Evolutionary conservation across 2,888 invertebrate species (phyloP).

Genomic region (Dryocosmus kuriphilus): DNA sequence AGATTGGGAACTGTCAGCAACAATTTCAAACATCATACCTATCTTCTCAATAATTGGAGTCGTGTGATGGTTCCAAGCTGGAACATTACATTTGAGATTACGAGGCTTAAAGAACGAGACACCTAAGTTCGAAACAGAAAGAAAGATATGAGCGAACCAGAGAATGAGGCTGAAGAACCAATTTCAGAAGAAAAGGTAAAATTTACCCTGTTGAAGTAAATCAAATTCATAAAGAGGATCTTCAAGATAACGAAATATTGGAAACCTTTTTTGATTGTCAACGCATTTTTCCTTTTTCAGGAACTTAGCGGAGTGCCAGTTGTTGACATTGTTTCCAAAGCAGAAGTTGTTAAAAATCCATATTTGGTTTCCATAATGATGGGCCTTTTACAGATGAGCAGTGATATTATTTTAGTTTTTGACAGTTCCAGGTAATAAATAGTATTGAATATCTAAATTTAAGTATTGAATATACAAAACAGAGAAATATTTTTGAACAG

Average conservation of each 20-base stretch:
- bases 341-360: conserved; percentile 54
- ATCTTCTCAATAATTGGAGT: conserved; percentile 71
- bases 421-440: conserved; percentile 56
- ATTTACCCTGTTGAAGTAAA: too few relatives aligned
- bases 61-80: conserved; percentile 78
- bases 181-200: too few relatives aligned
- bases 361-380: conserved; percentile 55
- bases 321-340: conserved; percentile 51
- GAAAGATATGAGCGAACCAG: too few relatives aligned
- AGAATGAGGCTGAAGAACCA: too few relatives aligned
- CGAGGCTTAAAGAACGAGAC: conserved; percentile 66
- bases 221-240: too few relatives aligned
- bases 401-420: conserved; percentile 45
- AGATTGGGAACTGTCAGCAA: not conserved
- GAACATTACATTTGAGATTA: conserved; percentile 70
- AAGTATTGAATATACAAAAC: too few relatives aligned
- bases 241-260: conserved; percentile 58
- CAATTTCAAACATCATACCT: not conserved
- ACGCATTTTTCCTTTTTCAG: conserved; percentile 57
- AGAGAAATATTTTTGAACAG: too few relatives aligned
- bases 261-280: conserved; percentile 59
- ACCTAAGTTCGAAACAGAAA: conserved; percentile 48
- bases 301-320: conserved; percentile 59
- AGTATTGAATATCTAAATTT: too few relatives aligned
- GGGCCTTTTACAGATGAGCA: conserved; percentile 54